These are phyloP conservation scores for Drosophila tripunctata DNA, from an alignment of 2,888 invertebrate genomes.

Conservation along the genomic window DNA sequence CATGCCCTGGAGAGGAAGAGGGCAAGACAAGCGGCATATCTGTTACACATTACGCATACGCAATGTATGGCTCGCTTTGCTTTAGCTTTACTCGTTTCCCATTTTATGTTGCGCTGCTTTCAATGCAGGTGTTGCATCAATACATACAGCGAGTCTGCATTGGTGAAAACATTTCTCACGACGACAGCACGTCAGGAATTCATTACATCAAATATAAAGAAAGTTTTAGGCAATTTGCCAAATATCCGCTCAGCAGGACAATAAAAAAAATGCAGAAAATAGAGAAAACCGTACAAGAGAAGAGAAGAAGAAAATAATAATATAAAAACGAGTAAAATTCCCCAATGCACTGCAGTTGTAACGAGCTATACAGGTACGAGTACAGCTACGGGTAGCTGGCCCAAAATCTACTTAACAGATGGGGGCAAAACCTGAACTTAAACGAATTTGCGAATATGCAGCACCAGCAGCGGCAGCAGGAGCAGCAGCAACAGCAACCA, in stretches of 20 bases:
- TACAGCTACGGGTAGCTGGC: slow-evolving; percentile 20
- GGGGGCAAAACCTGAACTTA: slow-evolving; percentile 63
- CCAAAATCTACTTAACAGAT: slow-evolving; percentile 74
- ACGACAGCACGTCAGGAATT: slow-evolving; percentile 69
- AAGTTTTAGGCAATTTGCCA: slow-evolving; percentile 80
- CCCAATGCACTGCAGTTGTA: slow-evolving; percentile 64
- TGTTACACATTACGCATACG: slow-evolving; percentile 74
- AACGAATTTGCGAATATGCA: slow-evolving; percentile 75
- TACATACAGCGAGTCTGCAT: slow-evolving; percentile 34
- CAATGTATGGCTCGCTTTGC: slow-evolving; percentile 49
- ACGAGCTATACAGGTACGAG: slow-evolving; percentile 68
- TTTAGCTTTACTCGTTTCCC: neutral
- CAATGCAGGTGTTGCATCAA: slow-evolving; percentile 51
- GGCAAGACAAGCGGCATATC: slow-evolving; percentile 43
- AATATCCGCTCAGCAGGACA: slow-evolving; percentile 36
- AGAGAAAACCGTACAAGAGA: slow-evolving; percentile 4
- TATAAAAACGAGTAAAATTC: slow-evolving; percentile 25
- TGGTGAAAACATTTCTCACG: slow-evolving; percentile 53
- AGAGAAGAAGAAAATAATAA: slow-evolving; percentile 3
- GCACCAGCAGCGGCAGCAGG: slow-evolving; percentile 43
- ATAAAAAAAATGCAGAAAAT: neutral
- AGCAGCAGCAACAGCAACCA: slow-evolving; percentile 4
- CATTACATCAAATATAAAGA: slow-evolving; percentile 79
- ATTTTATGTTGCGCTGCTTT: slow-evolving; percentile 25
- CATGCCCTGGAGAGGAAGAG: neutral